Conservation (phyloP, 2,888 invertebrate genomes). For the Lymantria dispar region DNA sequence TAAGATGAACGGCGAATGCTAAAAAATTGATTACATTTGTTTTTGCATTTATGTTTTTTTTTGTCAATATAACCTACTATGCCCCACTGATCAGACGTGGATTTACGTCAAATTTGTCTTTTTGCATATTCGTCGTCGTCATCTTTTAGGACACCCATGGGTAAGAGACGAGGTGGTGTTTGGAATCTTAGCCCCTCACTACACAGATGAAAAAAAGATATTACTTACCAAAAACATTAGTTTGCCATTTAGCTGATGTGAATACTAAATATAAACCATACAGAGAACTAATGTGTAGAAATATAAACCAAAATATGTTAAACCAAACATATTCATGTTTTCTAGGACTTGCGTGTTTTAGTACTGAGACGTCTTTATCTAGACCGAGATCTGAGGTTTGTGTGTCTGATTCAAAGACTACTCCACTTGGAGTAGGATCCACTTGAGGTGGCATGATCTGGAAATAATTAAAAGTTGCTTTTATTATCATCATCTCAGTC, state of each 20-base stretch:
- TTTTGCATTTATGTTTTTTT: neutral
- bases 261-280: constrained; percentile 86
- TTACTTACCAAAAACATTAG: constrained; percentile 85
- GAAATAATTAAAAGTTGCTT: constrained; percentile 11
- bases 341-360: constrained; percentile 76
- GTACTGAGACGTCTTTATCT: constrained; percentile 77
- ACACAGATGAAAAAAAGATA: neutral
- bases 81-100: no score
- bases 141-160: neutral
- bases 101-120: no score
- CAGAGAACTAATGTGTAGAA: constrained; percentile 84
- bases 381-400: constrained; percentile 84
- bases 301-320: constrained; percentile 86
- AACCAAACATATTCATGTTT: constrained; percentile 86
- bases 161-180: neutral
- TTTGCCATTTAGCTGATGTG: constrained; percentile 85
- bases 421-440: constrained; percentile 78
- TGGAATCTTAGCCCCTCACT: neutral
- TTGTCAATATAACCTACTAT: no score
- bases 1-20: constrained; percentile 86
- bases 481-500: no score
- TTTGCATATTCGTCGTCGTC: no score
- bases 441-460: constrained; percentile 82
- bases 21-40: constrained; percentile 11
- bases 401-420: constrained; percentile 85